Base-by-base conservation (phyloP, 2,888 invertebrate species). In the Andricus curvator region DNA sequence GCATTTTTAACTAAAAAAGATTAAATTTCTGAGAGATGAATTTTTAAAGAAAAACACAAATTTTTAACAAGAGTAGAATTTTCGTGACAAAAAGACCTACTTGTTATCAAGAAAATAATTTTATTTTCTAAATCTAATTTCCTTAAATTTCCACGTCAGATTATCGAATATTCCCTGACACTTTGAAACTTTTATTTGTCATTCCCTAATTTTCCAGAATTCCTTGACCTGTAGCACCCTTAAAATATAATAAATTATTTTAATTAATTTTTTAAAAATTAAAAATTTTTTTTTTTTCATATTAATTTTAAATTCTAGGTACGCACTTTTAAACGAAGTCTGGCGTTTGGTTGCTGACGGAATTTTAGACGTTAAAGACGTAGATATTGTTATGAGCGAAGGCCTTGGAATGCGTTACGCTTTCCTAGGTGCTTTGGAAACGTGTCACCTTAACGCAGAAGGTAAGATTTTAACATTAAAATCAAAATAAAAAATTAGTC, bases 401-500 rank as follows among this genome's bases (percentile, higher is more conserved):
- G 99, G 99, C 15, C 94, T 99, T 62, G 99, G 99, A 17, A 97
- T 97, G 95, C 95, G 99, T 76, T 99, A 99, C 91, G 99, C 99
- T 11, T 99, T 99, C 93, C 94, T 99, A 82, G 99, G 99, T 4
- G 97, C 98, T 0, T 93, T 99, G 84, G 98, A 99, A 94, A 98
- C 98, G 0, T 97, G 97, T 0, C 98, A 98, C 93, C 94, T 99
- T 82, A 99, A 99, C 92, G 98, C 99, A 17, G 97, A 98, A 93
- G 98, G 98, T 93, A 95, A 82, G 17, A 41, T 20, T 62, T n/a
- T 60, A 62, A 48, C 6, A 62, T 33, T 5, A 2, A 8, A 56
- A 74, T 68, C 44, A 4, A 81, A 60, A 76, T 62, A 37, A 67
- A 15, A 41, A 60, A 29, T 65, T 56, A 17, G 20, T 56, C 6